Evolutionary conservation across 2,797 vertebrate genomes (phyloP).

Genomic region (Myotis myotis): DNA sequence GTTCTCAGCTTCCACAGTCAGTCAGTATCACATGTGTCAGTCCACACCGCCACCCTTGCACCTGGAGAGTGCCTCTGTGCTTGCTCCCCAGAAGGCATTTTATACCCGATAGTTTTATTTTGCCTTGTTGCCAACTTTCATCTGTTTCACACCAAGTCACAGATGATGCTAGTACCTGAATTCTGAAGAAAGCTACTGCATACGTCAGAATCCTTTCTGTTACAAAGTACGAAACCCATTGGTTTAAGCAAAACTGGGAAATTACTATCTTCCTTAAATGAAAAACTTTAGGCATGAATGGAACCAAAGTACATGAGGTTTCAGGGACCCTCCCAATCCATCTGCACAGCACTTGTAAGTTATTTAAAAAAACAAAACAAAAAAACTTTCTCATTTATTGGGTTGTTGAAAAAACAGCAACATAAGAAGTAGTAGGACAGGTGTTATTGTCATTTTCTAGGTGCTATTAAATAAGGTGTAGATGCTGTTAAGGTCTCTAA

Average conservation of each 20-base stretch:
- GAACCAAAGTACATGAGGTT: neutral
- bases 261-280: neutral
- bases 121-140: neutral
- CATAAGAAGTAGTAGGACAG: neutral
- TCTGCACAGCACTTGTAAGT: neutral
- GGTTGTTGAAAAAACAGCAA: neutral
- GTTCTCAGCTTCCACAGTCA: neutral
- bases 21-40: neutral
- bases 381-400: neutral
- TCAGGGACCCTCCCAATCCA: neutral
- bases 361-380: neutral
- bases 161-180: neutral
- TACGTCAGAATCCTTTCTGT: neutral
- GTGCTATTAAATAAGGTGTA: neutral
- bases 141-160: neutral
- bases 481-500: neutral
- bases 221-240: neutral
- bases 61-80: neutral
- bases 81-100: neutral
- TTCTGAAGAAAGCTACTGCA: neutral
- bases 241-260: neutral
- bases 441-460: neutral
- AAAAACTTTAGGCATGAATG: slow-evolving; percentile 32
- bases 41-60: neutral
- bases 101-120: too few species aligned